Base-by-base conservation (phyloP, 2,888 invertebrate genomes). In the Eugnorisma glareosa region DNA sequence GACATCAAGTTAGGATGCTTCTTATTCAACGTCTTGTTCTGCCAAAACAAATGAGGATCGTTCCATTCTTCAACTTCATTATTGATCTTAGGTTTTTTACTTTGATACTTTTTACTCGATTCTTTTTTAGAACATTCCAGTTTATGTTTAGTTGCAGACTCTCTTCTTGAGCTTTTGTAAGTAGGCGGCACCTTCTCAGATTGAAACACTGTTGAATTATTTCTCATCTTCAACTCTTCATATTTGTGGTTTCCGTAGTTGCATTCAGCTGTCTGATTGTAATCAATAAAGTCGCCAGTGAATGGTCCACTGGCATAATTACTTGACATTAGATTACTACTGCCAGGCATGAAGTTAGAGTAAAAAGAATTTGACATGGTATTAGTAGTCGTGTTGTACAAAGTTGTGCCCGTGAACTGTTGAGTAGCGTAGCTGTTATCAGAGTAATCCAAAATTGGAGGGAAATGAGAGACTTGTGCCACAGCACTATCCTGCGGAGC, bases 81-180 rank as follows among this genome's bases (percentile, higher is more conserved):
- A 79, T 89, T 93, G 51, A 94, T 61, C 90, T 96, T 96, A 18
- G 93, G 75, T 85, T 94, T 92, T 89, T 96, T 96, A 84, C 91
- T 96, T 89, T 94, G 96, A 89, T 94, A 96, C 81, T 96, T 96
- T 85, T 96, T 96, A 85, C 81, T 94, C 0, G 94, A 90, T 64
- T 96, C 96, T 75, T 96, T 96, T 86, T 96, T 96, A n/a, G 95
- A 93, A 90, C 96, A 96, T 88, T 96, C 96, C 64, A 96, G 83
- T 89, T 96, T 96, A 82, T 96, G 96, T 89, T 96, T 96, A 1
- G 94, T 90, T n/a, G 94, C 91, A 0, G 95, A 92, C 81, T 96
- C 96, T 87, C 95, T 91, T 82, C 95, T 93, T 0, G 95, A 92
- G 83, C 90, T 94, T 85, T 95, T 96, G 83, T 94, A 95, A 81